Evolutionary conservation across 2,797 vertebrate species (phyloP).

Genomic region (Pempheris klunzingeri): DNA sequence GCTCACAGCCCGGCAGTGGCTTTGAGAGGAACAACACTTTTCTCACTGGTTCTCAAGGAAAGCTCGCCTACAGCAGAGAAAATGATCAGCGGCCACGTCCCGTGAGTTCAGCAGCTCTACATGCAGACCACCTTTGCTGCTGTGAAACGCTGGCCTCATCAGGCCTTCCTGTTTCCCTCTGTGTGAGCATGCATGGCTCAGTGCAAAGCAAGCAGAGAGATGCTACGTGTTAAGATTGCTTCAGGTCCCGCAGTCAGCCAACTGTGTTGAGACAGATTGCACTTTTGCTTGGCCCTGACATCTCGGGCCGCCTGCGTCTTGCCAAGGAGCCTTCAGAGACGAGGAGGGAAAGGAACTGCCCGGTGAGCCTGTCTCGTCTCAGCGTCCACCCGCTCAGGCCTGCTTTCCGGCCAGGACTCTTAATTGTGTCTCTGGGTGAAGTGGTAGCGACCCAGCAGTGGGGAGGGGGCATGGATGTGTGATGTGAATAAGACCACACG

Average conservation of each 20-base stretch:
- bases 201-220: constrained; percentile 79
- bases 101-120: constrained; percentile 48
- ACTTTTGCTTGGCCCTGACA: constrained; percentile 79
- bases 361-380: constrained; percentile 77
- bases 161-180: constrained; percentile 67
- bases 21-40: constrained; percentile 31
- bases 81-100: constrained; percentile 48
- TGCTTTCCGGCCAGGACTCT: constrained; percentile 69
- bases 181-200: constrained; percentile 73
- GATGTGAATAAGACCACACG: constrained; percentile 82
- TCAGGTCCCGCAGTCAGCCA: constrained; percentile 65
- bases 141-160: constrained; percentile 68
- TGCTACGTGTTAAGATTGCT: constrained; percentile 72
- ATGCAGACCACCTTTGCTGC: constrained; percentile 67
- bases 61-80: constrained; percentile 46
- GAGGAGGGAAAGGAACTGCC: constrained; percentile 70
- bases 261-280: constrained; percentile 83
- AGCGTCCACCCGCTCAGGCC: constrained; percentile 67
- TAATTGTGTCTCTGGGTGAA: constrained; percentile 82
- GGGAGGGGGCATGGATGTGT: constrained; percentile 62
- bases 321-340: constrained; percentile 75
- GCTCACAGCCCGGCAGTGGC: not conserved
- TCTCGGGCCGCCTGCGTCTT: constrained; percentile 76
- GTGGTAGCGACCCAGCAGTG: constrained; percentile 60
- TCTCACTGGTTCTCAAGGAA: constrained; percentile 34